phyloP scores from a whole-genome alignment of 2,888 invertebrate genomes.

The Aethes cnicana region DNA sequence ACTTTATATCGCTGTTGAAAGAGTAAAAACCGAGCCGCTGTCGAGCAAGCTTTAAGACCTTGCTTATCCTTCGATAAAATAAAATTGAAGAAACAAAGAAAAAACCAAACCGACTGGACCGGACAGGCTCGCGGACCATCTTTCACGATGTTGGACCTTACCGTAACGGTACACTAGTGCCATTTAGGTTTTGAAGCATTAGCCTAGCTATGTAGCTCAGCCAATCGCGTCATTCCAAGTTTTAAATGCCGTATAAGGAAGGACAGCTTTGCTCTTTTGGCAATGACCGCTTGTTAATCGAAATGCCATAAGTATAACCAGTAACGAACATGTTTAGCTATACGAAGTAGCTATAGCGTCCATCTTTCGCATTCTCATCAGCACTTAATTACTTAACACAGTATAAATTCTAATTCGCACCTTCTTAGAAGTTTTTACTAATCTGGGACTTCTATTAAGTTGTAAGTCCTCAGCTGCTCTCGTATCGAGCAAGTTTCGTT shows the following conservation, averaged over 20 bases:
- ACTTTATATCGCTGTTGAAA: no score
- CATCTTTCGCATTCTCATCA: conserved; percentile 24
- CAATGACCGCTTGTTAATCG: conserved; percentile 69
- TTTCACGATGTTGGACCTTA: conserved; percentile 63
- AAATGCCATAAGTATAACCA: conserved; percentile 48
- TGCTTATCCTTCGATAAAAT: conserved; percentile 33
- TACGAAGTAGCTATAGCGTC: conserved; percentile 11
- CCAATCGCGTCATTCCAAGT: conserved; percentile 57
- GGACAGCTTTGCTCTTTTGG: conserved; percentile 73
- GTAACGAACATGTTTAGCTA: conserved; percentile 26
- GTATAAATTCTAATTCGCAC: conserved; percentile 5
- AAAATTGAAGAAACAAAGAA: conserved; percentile 54
- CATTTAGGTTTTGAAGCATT: conserved; percentile 53
- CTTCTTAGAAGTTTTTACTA: conserved; percentile 1
- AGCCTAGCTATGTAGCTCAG: conserved; percentile 49
- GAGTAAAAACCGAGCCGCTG: no score
- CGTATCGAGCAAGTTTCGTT: no score
- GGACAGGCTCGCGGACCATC: conserved; percentile 56
- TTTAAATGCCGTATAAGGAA: conserved; percentile 74
- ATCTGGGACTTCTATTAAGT: no score
- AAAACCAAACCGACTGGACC: conserved; percentile 57
- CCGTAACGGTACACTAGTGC: conserved; percentile 49
- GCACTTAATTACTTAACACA: conserved; percentile 22
- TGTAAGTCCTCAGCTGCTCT: no score
- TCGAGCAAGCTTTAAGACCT: conserved; percentile 4